These are phyloP conservation scores for Tethya wilhelma DNA, from an alignment of 37 sponge, comb jelly and placozoan genomes.

Conservation along the genomic window DNA sequence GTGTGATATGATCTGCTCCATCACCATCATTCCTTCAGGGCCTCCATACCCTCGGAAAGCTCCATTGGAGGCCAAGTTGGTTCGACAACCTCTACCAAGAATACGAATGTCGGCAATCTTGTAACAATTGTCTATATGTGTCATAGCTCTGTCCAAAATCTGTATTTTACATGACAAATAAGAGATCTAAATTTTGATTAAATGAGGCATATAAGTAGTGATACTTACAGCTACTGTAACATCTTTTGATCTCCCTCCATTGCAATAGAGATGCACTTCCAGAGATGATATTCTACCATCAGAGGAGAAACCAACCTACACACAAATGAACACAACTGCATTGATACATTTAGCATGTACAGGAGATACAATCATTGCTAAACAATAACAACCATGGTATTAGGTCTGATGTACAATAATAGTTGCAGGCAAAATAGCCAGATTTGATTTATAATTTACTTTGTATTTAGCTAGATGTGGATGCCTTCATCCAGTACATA, in stretches of 20 bases:
- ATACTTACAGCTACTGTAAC: slow-evolving; percentile 57
- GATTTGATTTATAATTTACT: too few species aligned
- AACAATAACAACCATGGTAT: too few species aligned
- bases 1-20: slow-evolving; percentile 55
- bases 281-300: slow-evolving; percentile 71
- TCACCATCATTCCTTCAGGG: slow-evolving; percentile 83
- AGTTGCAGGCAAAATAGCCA: too few species aligned
- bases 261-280: slow-evolving; percentile 68
- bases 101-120: slow-evolving; percentile 60
- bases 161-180: background rate
- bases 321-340: background rate
- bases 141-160: slow-evolving; percentile 73
- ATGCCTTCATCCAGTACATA: slow-evolving; percentile 77
- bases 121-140: slow-evolving; percentile 73
- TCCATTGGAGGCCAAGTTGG: slow-evolving; percentile 84
- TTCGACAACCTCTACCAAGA: slow-evolving; percentile 54
- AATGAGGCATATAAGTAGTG: background rate
- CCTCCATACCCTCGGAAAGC: slow-evolving; percentile 93
- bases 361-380: too few species aligned
- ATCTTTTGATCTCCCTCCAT: slow-evolving; percentile 76
- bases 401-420: too few species aligned
- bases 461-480: slow-evolving; percentile 85
- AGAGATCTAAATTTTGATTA: too few species aligned
- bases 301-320: slow-evolving; percentile 76
- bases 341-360: too few species aligned